Percentiles rank a stretch among this genome's conserved stretches.
Evolutionary conservation across 2,113 vertebrate species (phyloP).

Genomic region (Seriola rivoliana): DNA sequence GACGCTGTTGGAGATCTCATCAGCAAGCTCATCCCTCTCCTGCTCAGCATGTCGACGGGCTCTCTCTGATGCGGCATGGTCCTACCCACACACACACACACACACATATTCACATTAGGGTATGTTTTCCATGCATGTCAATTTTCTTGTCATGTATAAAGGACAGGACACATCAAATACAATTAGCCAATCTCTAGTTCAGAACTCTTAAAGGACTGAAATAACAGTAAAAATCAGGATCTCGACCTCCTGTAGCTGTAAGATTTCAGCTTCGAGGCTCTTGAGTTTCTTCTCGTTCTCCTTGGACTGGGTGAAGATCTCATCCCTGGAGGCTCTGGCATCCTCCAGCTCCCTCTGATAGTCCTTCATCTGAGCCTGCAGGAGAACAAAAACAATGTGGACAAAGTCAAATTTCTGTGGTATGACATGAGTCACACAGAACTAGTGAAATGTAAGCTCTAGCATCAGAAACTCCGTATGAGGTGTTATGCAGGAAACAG

Average conservation of each 20-base stretch:
- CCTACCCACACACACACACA: constrained; percentile 77
- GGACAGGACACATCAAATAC: background rate
- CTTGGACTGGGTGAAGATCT: constrained; percentile 97
- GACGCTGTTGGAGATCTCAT: constrained; percentile 96
- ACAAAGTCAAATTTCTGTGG: background rate
- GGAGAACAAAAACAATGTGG: background rate
- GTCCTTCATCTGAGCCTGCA: constrained; percentile 97
- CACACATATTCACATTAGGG: background rate
- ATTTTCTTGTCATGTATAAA: background rate
- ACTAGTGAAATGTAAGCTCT: background rate
- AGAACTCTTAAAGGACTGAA: background rate
- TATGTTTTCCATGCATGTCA: background rate
- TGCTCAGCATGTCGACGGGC: constrained; percentile 95
- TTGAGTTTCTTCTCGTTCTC: constrained; percentile 99
- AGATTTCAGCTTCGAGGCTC: constrained; percentile 94
- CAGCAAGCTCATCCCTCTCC: constrained; percentile 93
- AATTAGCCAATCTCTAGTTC: background rate
- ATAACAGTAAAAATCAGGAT: background rate
- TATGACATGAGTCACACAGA: background rate
- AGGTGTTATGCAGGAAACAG: background rate
- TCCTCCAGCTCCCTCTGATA: constrained; percentile 97
- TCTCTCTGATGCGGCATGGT: constrained; percentile 93
- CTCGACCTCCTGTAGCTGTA: constrained; percentile 95
- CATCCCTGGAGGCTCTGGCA: constrained; percentile 94
- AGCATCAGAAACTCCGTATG: background rate